These are phyloP conservation scores for Rhopalosiphum padi DNA, from an alignment of 1,140 invertebrate genomes.

Conservation along the genomic window DNA sequence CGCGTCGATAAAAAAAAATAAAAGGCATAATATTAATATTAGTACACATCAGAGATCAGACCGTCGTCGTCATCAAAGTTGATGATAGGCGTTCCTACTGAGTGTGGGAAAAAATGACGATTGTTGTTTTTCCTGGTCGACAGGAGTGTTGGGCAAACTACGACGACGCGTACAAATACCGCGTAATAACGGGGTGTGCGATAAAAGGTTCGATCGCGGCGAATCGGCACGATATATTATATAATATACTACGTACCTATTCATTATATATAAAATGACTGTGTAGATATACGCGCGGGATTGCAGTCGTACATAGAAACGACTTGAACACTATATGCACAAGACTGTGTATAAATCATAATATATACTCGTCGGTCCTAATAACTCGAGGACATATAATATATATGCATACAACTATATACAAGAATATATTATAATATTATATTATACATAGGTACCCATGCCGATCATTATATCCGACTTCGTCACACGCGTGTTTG, in stretches of 20 bases:
- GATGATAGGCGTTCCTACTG: no score
- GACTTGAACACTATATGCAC: not conserved
- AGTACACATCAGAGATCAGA: not conserved
- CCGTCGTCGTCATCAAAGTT: not conserved
- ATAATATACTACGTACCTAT: not conserved
- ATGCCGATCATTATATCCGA: not conserved
- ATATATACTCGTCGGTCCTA: not conserved
- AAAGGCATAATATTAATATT: not conserved
- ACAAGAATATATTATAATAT: not conserved
- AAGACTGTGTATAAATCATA: not conserved
- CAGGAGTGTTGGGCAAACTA: not conserved
- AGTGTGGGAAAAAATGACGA: not conserved
- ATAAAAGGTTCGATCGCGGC: not conserved
- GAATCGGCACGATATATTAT: not conserved
- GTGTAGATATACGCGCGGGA: not conserved
- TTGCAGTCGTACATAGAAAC: not conserved
- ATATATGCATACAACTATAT: not conserved
- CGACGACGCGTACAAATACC: not conserved
- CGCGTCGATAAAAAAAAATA: not conserved
- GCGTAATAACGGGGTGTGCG: not conserved
- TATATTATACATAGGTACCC: not conserved
- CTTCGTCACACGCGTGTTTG: not conserved
- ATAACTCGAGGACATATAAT: not conserved
- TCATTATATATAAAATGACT: not conserved
- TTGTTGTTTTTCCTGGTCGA: not conserved